phyloP scores from a whole-genome alignment of 2,888 invertebrate genomes.

The Lithodes maja region DNA sequence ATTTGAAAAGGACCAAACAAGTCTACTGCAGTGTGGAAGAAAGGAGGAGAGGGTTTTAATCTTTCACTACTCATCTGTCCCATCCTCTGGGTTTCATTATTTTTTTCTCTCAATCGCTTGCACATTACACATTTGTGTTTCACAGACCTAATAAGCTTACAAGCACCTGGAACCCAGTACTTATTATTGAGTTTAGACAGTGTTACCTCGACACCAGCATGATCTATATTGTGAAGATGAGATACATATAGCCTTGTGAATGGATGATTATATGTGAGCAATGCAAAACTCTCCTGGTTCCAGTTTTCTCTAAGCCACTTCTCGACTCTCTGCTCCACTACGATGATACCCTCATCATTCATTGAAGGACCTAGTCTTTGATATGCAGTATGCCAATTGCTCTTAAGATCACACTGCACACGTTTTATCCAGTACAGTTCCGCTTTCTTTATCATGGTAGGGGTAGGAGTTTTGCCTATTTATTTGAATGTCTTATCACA shows the following conservation, averaged over 20 bases:
- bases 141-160: slow-evolving; percentile 21
- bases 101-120: too few relatives aligned
- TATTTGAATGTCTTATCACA: neutral
- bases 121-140: neutral
- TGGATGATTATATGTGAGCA: slow-evolving; percentile 19
- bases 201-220: slow-evolving; percentile 23
- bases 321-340: slow-evolving; percentile 35
- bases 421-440: slow-evolving; percentile 23
- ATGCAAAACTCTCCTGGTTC: slow-evolving; percentile 26
- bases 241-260: slow-evolving; percentile 34
- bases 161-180: slow-evolving; percentile 33
- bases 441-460: neutral
- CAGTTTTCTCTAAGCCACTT: slow-evolving; percentile 40
- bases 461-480: neutral
- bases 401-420: slow-evolving; percentile 18
- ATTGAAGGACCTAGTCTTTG: slow-evolving; percentile 29
- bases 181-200: slow-evolving; percentile 32
- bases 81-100: slow-evolving; percentile 22
- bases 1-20: slow-evolving; percentile 43
- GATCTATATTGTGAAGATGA: slow-evolving; percentile 23
- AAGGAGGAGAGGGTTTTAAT: slow-evolving; percentile 31
- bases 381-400: neutral
- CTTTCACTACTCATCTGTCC: slow-evolving; percentile 17
- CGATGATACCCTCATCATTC: slow-evolving; percentile 28
- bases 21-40: slow-evolving; percentile 31